Conservation (phyloP, 92 coral and sea anemone genomes). For the Epizoanthus stellaris region DNA sequence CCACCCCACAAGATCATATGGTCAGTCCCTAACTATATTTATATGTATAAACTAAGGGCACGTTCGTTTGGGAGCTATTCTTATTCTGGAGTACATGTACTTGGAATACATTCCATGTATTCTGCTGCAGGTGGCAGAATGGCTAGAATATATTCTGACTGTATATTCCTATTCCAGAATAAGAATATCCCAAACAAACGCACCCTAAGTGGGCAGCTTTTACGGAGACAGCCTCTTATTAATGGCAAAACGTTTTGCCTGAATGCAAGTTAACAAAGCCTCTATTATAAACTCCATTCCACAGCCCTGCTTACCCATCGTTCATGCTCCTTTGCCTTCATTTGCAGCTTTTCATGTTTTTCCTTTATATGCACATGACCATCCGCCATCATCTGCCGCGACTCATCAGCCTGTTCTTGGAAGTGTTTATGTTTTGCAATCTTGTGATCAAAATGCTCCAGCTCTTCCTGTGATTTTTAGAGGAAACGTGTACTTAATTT, state of each 20-base stretch:
- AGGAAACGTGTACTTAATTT: background rate
- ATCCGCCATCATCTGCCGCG: constrained; percentile 61
- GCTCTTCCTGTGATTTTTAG: constrained; percentile 70
- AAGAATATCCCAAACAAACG: too few relatives aligned
- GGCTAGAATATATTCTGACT: too few relatives aligned
- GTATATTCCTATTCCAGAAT: too few relatives aligned
- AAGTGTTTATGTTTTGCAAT: constrained; percentile 86
- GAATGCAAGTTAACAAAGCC: background rate
- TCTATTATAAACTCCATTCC: background rate
- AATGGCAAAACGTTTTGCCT: background rate
- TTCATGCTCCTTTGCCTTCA: constrained; percentile 84
- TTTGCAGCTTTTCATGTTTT: constrained; percentile 69
- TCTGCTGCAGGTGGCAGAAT: too few relatives aligned
- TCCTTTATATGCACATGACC: constrained; percentile 76
- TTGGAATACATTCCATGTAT: too few relatives aligned
- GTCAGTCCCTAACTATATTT: too few relatives aligned
- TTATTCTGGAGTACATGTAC: too few relatives aligned
- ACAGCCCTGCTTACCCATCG: constrained; percentile 75
- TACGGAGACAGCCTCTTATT: too few relatives aligned
- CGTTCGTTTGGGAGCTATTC: too few relatives aligned
- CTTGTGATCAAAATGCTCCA: constrained; percentile 92
- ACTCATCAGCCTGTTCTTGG: constrained; percentile 72
- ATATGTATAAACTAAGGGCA: too few relatives aligned
- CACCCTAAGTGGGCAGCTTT: too few relatives aligned
- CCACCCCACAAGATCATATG: too few relatives aligned